These are phyloP conservation scores for Gastracanthus pulcherrimus DNA, from an alignment of 2,888 invertebrate species.

Conservation along the genomic window DNA sequence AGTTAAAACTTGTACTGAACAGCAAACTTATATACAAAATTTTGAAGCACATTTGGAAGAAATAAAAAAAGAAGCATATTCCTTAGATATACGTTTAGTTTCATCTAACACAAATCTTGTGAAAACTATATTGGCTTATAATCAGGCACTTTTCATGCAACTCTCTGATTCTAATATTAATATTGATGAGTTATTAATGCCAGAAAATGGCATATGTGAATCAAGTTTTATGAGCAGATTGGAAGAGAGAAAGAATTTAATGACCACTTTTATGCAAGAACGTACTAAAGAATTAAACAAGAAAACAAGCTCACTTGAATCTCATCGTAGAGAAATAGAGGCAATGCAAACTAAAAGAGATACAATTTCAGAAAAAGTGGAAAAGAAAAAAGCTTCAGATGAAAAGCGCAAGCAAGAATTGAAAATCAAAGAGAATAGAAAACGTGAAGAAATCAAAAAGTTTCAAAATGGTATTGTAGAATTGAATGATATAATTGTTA, in stretches of 20 bases:
- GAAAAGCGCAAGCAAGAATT: conserved; percentile 54
- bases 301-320: conserved; percentile 47
- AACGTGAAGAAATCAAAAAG: conserved; percentile 64
- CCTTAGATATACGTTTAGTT: conserved; percentile 69
- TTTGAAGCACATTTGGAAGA: conserved; percentile 68
- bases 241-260: conserved; percentile 60
- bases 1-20: conserved; percentile 64
- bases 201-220: conserved; percentile 65
- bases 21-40: conserved; percentile 65
- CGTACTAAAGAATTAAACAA: conserved; percentile 48
- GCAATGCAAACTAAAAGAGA: conserved; percentile 54
- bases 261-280: conserved; percentile 62
- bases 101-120: conserved; percentile 65
- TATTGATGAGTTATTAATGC: conserved; percentile 67
- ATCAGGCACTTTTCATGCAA: conserved; percentile 68
- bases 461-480: conserved; percentile 62
- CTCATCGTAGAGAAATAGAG: conserved; percentile 47
- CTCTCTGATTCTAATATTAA: conserved; percentile 60
- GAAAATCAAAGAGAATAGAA: conserved; percentile 62
- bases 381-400: conserved; percentile 52
- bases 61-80: conserved; percentile 69
- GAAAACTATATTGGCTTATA: conserved; percentile 68
- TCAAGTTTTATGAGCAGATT: conserved; percentile 59
- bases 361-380: conserved; percentile 49
- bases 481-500: conserved; percentile 58